Conservation (phyloP, 2,113 vertebrate genomes). For the Platysternon megacephalum region DNA sequence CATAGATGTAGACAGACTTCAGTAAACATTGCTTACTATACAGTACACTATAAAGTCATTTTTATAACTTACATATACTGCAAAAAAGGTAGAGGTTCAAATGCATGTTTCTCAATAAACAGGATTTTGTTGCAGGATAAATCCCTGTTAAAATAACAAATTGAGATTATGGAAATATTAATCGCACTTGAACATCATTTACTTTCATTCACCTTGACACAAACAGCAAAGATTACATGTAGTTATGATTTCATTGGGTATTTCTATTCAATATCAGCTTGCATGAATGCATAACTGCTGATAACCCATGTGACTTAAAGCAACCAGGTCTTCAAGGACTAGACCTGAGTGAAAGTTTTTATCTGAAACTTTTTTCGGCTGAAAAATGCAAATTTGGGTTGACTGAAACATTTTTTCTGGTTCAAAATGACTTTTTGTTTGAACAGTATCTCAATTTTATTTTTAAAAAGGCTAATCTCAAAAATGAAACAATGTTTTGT, state of each 20-base stretch:
- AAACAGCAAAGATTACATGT: background rate
- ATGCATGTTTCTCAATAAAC: constrained; percentile 43
- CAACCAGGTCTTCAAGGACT: background rate
- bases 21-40: background rate
- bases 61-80: constrained; percentile 60
- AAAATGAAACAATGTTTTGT: background rate
- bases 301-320: background rate
- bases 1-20: background rate
- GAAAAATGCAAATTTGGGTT: background rate
- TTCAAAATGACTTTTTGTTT: background rate
- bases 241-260: background rate
- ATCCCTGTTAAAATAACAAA: constrained; percentile 68
- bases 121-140: constrained; percentile 68
- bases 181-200: background rate
- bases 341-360: background rate
- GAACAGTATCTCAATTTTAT: background rate
- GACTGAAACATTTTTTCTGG: background rate
- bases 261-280: background rate
- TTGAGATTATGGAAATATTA: background rate
- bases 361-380: background rate
- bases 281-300: background rate
- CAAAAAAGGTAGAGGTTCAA: constrained; percentile 67
- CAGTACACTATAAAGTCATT: background rate
- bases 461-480: background rate
- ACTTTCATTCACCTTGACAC: background rate